These are phyloP conservation scores for Lysandra coridon DNA, from an alignment of 2,888 invertebrate species.

Conservation along the genomic window DNA sequence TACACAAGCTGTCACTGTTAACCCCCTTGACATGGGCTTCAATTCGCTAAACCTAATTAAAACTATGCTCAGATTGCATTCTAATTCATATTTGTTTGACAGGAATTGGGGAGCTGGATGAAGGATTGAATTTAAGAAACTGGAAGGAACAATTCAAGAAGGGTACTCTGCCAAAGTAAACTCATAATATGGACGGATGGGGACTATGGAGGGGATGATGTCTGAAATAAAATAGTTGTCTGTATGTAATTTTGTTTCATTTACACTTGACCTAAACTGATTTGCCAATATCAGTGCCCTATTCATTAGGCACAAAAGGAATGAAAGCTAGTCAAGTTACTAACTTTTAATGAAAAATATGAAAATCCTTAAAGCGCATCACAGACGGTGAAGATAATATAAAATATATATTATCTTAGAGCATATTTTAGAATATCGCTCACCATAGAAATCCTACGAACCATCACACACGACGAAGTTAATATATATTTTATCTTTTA, in stretches of 20 bases:
- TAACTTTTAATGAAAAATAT: not conserved
- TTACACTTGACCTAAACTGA: not conserved
- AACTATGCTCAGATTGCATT: not conserved
- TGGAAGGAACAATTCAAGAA: not conserved
- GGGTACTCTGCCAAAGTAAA: not conserved
- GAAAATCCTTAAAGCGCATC: not conserved
- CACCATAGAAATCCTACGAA: too few species aligned
- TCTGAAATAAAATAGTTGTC: not conserved
- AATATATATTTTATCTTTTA: too few species aligned
- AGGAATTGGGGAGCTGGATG: conserved; percentile 38
- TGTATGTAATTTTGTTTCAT: not conserved
- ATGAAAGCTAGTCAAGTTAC: too few species aligned
- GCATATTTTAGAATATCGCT: too few species aligned
- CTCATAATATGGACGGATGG: not conserved
- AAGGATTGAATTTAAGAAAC: conserved; percentile 12
- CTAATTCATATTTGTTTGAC: conserved; percentile 36
- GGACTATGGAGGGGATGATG: not conserved
- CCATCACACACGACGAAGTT: too few species aligned
- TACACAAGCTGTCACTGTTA: not conserved
- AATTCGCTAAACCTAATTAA: not conserved
- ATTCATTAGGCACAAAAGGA: too few species aligned
- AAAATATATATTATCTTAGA: too few species aligned
- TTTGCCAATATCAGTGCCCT: not conserved
- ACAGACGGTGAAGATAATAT: too few species aligned
- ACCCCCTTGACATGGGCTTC: not conserved